These are phyloP conservation scores for cat (Felis catus) DNA, from an alignment of 2,113 vertebrate species.

Conservation along the genomic window DNA sequence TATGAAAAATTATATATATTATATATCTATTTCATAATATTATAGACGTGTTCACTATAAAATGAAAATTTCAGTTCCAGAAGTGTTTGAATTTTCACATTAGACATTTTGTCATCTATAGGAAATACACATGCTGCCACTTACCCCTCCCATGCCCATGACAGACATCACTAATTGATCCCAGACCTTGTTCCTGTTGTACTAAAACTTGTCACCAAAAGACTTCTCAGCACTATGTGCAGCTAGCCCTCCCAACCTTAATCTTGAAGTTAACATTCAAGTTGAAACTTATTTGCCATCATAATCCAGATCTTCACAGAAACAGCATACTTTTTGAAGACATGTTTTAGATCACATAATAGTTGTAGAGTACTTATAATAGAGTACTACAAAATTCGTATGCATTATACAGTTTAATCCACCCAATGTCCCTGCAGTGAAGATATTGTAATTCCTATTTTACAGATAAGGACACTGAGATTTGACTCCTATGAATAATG, in stretches of 20 bases:
- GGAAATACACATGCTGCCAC: neutral
- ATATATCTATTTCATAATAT: neutral
- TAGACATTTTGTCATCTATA: neutral
- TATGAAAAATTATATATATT: neutral
- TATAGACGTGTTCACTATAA: neutral
- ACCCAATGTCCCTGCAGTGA: neutral
- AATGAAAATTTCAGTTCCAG: neutral
- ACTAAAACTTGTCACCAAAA: neutral
- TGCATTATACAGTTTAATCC: neutral
- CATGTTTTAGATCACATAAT: neutral
- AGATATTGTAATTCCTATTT: neutral
- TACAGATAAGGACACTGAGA: neutral
- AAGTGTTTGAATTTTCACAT: neutral
- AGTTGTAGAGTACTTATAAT: neutral
- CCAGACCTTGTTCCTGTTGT: neutral
- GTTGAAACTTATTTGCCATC: neutral
- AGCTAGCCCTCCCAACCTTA: neutral
- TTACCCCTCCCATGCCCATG: neutral
- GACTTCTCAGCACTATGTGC: neutral
- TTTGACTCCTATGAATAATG: neutral
- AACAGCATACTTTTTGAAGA: neutral
- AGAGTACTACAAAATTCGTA: neutral
- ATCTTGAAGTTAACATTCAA: neutral
- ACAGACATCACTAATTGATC: neutral
- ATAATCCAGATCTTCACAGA: neutral